Percentiles rank a stretch among this genome's conserved stretches.
phyloP scores from a whole-genome alignment of 2,113 vertebrate genomes.

The Phasianus colchicus region DNA sequence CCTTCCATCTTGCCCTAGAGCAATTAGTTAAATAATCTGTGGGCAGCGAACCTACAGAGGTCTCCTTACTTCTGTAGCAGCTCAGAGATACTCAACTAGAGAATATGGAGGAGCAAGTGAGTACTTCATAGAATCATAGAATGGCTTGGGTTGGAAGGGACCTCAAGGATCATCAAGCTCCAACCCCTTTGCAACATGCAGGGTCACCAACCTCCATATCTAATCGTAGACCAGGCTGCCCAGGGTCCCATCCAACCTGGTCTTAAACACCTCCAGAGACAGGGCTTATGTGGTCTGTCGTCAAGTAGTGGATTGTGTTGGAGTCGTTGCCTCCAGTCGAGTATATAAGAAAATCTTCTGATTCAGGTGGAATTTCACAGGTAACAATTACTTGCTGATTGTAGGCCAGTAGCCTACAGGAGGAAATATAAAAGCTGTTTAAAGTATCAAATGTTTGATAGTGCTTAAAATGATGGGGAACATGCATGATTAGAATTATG shows the following conservation, averaged over 20 bases:
- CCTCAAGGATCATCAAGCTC: too few species aligned
- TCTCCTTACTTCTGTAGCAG: not conserved
- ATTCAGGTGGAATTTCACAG: not conserved
- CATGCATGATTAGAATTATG: not conserved
- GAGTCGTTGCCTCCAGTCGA: not conserved
- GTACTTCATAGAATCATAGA: not conserved
- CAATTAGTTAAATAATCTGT: not conserved
- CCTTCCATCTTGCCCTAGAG: not conserved
- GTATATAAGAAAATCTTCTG: not conserved
- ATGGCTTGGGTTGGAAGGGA: too few species aligned
- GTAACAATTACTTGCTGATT: not conserved
- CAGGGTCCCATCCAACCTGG: too few species aligned
- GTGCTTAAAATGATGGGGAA: not conserved
- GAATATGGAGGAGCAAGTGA: not conserved
- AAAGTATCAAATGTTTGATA: not conserved
- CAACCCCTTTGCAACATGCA: too few species aligned
- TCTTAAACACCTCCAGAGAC: too few species aligned
- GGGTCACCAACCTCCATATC: too few species aligned
- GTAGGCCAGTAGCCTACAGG: not conserved
- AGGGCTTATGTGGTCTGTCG: not conserved
- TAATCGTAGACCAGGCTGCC: too few species aligned
- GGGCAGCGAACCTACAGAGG: not conserved
- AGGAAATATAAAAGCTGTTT: fast-evolving
- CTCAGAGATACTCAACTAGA: not conserved
- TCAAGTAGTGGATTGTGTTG: not conserved